Base-by-base conservation (phyloP, 2,888 invertebrate genomes). In the Drosophila kokeensis region DNA sequence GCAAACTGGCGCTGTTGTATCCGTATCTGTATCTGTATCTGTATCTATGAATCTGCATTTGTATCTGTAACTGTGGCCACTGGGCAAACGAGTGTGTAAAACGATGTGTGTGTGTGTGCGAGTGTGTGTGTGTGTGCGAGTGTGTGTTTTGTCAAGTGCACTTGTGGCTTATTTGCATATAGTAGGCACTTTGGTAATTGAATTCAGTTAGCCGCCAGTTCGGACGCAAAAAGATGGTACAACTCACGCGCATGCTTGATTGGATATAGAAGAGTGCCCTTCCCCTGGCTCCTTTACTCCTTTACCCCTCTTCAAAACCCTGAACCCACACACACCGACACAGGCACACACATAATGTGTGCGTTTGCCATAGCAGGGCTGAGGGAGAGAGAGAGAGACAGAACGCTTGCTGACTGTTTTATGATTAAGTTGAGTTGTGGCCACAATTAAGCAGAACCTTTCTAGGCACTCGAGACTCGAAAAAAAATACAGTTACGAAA, bases 181-280 rank as follows among this genome's bases (percentile, higher is more conserved):
- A 89, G 89, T 85, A 88, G 90, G 88, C 77, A 82, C 90, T 90
- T 90, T 85, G 89, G 90, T 90, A 90, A 90, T 90, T 90, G 91
- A 90, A 89, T 90, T 90, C 89, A 86, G 89, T 90, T 89, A 90
- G 90, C 84, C 76, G 72, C 72, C 83, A 73, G 58, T 69, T 74
- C 69, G 73, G 74, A 72, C 75, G 70, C 73, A 71, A 78, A 79
- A 83, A 80, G 84, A 89, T 87, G 85, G 82, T 60, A 67, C 62
- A 62, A 87, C 87, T 86, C 85, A 85, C 85, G 85, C 85, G 85
- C 85, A 76, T 84, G 87, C 89, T 89, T 85, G 85, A 85, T 85
- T 85, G 85, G 85, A 48, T 74, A 67, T 49, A 29, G 38, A 38
- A 38, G 45, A 30, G 52, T 42, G 10, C 36, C 34, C 15, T 21